Evolutionary conservation across 2,888 invertebrate genomes (phyloP).

Genomic region (Achlya flavicornis): DNA sequence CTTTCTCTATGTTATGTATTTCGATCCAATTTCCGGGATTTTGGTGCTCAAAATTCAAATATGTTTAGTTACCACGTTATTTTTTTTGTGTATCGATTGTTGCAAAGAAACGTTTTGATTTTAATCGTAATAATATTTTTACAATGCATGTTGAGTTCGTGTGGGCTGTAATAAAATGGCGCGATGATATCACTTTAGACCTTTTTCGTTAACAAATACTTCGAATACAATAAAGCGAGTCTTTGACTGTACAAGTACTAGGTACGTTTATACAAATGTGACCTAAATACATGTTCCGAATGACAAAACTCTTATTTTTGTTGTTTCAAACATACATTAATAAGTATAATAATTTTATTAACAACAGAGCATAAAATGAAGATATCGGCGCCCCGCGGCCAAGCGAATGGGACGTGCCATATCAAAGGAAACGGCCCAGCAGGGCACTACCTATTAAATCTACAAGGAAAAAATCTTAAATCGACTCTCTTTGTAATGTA

Average conservation of each 20-base stretch:
- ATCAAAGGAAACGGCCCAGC: slow-evolving; percentile 65
- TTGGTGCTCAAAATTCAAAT: background rate
- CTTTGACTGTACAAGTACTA: background rate
- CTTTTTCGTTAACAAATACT: slow-evolving; percentile 9
- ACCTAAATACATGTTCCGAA: background rate
- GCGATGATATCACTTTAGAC: slow-evolving; percentile 9
- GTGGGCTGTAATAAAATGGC: background rate
- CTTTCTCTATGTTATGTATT: slow-evolving; percentile 18
- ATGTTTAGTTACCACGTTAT: background rate
- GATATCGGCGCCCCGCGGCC: slow-evolving; percentile 71
- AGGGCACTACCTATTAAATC: slow-evolving; percentile 55
- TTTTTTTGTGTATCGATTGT: background rate
- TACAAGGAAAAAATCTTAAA: slow-evolving; percentile 52
- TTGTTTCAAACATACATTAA: background rate
- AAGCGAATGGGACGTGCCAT: slow-evolving; percentile 52
- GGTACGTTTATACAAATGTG: background rate
- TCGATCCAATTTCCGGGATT: slow-evolving; percentile 13
- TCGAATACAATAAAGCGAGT: background rate
- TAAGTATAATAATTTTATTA: slow-evolving; percentile 33
- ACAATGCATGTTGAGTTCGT: slow-evolving; percentile 1
- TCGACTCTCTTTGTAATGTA: slow-evolving; percentile 54
- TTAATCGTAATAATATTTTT: slow-evolving; percentile 6
- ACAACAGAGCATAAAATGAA: slow-evolving; percentile 57
- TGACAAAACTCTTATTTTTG: background rate
- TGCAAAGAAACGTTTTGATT: background rate